These are phyloP conservation scores for Amblyraja radiata DNA, from an alignment of 2,797 vertebrate species.

Conservation along the genomic window DNA sequence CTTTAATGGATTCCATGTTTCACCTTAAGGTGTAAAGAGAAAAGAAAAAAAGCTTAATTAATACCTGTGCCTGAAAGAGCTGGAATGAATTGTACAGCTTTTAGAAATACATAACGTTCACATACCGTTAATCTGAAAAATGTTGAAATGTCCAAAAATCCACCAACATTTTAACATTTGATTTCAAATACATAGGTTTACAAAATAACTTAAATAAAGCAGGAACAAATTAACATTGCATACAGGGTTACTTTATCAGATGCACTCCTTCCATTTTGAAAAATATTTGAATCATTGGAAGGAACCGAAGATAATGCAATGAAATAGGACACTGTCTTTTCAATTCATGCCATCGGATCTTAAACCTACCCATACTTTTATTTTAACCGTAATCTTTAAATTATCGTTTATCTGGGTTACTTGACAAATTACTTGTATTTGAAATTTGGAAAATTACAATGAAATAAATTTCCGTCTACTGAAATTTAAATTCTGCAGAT, in stretches of 20 bases:
- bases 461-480: not conserved
- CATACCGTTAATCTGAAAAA: not conserved
- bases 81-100: not conserved
- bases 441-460: not conserved
- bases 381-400: not conserved
- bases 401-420: not conserved
- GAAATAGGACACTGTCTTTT: not conserved
- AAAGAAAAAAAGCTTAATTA: constrained; percentile 18
- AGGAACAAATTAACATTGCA: not conserved
- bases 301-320: not conserved
- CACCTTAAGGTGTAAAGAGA: constrained; percentile 60
- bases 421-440: not conserved
- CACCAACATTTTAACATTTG: not conserved
- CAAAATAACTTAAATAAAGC: not conserved
- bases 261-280: not conserved
- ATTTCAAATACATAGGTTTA: not conserved
- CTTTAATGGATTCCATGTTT: constrained; percentile 93
- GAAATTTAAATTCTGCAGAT: not conserved
- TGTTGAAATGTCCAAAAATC: not conserved
- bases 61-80: not conserved
- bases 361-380: not conserved
- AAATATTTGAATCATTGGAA: not conserved
- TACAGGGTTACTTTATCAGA: not conserved
- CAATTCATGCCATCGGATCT: not conserved
- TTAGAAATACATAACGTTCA: constrained; percentile 10